Evolutionary conservation across 2,888 invertebrate species (phyloP).

Genomic region (Xylophagus ater): DNA sequence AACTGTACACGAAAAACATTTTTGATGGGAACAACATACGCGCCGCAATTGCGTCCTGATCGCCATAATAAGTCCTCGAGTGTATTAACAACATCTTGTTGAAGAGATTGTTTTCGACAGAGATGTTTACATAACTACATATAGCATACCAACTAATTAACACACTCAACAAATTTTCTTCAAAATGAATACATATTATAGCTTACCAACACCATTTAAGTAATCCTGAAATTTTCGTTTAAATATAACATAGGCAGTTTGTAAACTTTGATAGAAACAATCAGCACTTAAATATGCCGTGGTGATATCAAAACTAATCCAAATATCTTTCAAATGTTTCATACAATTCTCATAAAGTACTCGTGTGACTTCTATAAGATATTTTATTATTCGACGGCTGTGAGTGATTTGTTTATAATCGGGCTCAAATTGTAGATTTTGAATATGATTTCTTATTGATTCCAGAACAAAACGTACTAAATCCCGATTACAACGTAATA

Average conservation of each 20-base stretch:
- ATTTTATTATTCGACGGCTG: slow-evolving; percentile 29
- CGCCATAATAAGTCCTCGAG: too few species aligned
- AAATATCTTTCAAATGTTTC: slow-evolving; percentile 38
- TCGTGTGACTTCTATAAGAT: slow-evolving; percentile 30
- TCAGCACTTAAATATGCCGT: slow-evolving; percentile 44
- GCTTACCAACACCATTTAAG: slow-evolving; percentile 28
- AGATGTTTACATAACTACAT: too few species aligned
- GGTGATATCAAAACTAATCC: slow-evolving; percentile 41
- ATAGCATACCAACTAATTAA: too few species aligned
- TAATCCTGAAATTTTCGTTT: slow-evolving; percentile 30
- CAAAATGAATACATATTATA: too few species aligned
- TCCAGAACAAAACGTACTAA: slow-evolving; percentile 47
- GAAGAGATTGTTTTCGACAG: too few species aligned
- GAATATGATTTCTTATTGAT: slow-evolving; percentile 24
- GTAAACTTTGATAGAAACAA: slow-evolving; percentile 41
- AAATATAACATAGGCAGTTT: slow-evolving; percentile 29
- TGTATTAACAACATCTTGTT: too few species aligned
- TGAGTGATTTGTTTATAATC: slow-evolving; percentile 31
- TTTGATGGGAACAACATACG: too few species aligned
- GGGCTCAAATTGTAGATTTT: slow-evolving; percentile 28
- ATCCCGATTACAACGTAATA: slow-evolving; percentile 42
- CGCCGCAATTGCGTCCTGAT: too few species aligned
- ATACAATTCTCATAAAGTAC: slow-evolving; percentile 39
- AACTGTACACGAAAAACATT: too few species aligned
- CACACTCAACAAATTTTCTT: too few species aligned